Evolutionary conservation across 2,888 invertebrate genomes (phyloP), one percentile per base, ranked within the genome.

Genomic region (Chaetogeoica ovagalla): DNA sequence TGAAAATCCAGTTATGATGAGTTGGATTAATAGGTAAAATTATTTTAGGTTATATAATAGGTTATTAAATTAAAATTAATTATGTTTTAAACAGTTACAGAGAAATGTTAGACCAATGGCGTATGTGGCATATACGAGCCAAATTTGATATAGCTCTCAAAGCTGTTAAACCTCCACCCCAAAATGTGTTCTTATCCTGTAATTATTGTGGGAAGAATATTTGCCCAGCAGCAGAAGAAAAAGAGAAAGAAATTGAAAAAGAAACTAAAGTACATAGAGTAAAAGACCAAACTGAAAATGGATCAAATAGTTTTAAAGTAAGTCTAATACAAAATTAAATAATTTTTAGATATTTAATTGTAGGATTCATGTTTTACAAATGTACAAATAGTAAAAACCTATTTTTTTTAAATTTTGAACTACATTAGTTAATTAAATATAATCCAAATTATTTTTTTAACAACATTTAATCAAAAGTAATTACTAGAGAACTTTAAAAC

Each of bases 181-280:
- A 90, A 83, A 91, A 90, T 84, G 92, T 94, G 57, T 93, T 91
- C 85, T 91, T 97, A 81, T 93, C 95, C 8, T 98, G 98, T 87
- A 95, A 94, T 85, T 98, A 95, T 88, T 98, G 97, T 88, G 95
- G 96, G 73, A 97, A 97, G 88, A 93, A 94, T 83, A 94, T 97
- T 83, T 94, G 94, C 0, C 92, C 79, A n/a, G 62, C 39, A 23
- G 15, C 39, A 55, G 71, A 79, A 37, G 70, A 77, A 21, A 76
- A 68, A 48, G 77, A 77, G 1, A 77, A 77, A 70, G 77, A 77
- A 13, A 52, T 0, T 55, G 77, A 77, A 62, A 77, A 70, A 30
- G 43, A 43, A 43, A 30, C 30, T 30, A 79, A 70, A 71, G 37
- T 79, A 3, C 71, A n/a, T 7, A 77, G 55, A 79, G n/a, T 57